Conservation (phyloP, 2,888 invertebrate genomes). For the Hypercompe scribonia region DNA sequence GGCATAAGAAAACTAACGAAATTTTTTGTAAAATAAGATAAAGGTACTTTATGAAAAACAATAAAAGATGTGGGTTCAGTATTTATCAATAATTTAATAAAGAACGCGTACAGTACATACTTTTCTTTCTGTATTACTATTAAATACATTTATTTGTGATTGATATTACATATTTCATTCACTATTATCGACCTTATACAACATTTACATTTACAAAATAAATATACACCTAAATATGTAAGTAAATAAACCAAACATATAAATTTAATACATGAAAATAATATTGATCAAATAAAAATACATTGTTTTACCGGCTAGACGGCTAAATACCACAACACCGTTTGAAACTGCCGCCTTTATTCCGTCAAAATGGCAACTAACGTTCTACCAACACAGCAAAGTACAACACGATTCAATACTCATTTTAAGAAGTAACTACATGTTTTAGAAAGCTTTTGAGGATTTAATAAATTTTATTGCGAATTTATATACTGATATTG, state of each 20-base stretch:
- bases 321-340: slow-evolving; percentile 55
- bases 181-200: no score
- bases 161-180: neutral
- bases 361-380: slow-evolving; percentile 54
- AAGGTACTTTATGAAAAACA: neutral
- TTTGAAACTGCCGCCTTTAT: slow-evolving; percentile 67
- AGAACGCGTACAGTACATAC: neutral
- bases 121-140: no score
- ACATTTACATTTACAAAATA: neutral
- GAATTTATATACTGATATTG: slow-evolving; percentile 22
- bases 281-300: neutral
- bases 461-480: slow-evolving; percentile 22
- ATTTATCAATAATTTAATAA: neutral
- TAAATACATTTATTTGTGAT: neutral
- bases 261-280: neutral
- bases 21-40: neutral
- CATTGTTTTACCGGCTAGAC: slow-evolving; percentile 46
- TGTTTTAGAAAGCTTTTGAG: neutral
- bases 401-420: slow-evolving; percentile 19
- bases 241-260: neutral
- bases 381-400: slow-evolving; percentile 61
- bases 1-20: no score
- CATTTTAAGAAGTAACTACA: slow-evolving; percentile 10
- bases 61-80: neutral
- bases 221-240: neutral